phyloP scores from a whole-genome alignment of 1,140 invertebrate genomes.

The Cyclargus thomasi region DNA sequence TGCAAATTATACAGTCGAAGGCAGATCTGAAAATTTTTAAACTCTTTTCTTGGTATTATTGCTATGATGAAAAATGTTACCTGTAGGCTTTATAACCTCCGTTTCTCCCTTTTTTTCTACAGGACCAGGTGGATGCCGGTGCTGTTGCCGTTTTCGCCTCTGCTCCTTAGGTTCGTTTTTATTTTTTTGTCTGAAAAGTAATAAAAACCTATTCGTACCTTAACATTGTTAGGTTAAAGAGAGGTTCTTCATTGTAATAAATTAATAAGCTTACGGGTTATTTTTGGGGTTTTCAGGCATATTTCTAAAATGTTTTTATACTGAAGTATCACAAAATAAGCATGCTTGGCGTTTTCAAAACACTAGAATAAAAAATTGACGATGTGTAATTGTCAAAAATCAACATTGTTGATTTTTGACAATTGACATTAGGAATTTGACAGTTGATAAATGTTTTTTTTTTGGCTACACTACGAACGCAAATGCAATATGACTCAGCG shows the following conservation, averaged over 20 bases:
- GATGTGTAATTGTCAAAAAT: too few relatives aligned
- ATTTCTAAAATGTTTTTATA: neutral
- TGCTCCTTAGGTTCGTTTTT: conserved; percentile 59
- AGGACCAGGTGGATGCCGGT: conserved; percentile 32
- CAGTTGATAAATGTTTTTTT: too few relatives aligned
- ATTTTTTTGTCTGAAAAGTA: conserved; percentile 41
- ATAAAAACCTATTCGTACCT: too few relatives aligned
- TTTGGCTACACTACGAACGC: too few relatives aligned
- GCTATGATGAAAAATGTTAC: conserved; percentile 22
- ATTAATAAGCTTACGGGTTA: conserved; percentile 19
- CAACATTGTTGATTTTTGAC: neutral
- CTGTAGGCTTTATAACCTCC: conserved; percentile 36
- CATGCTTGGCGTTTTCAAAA: neutral
- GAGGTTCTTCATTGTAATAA: too few relatives aligned
- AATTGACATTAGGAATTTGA: too few relatives aligned
- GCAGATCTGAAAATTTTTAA: too few relatives aligned
- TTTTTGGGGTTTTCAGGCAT: conserved; percentile 19
- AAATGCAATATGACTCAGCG: too few relatives aligned
- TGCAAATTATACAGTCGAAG: too few relatives aligned
- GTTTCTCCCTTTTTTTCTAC: conserved; percentile 39
- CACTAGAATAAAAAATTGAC: neutral
- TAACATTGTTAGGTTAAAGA: too few relatives aligned
- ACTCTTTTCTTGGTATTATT: neutral
- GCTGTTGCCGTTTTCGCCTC: conserved; percentile 40
- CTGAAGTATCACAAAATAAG: neutral